Base-by-base conservation (phyloP, 2,797 vertebrate genomes). In the Toxotes lorentzi region DNA sequence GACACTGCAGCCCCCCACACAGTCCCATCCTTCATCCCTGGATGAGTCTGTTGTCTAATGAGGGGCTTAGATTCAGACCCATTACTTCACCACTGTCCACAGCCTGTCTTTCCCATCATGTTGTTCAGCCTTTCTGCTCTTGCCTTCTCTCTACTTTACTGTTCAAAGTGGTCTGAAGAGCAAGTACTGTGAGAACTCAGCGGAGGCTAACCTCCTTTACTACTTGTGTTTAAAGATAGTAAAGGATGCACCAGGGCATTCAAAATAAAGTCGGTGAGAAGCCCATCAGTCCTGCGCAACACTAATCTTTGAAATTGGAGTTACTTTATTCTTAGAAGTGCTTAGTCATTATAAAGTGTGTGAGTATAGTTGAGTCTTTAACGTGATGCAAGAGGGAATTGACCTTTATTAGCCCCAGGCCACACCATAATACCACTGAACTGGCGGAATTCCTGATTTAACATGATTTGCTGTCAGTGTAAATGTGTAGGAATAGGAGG, bases 1-100 rank as follows among this genome's bases (percentile, higher is more conserved):
- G 90, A 92, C 86, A 86, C 65, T 4, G 64, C 38, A 58, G 66
- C 86, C 87, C 85, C 91, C 88, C 73, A 79, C 88, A 79, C 89
- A 73, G 80, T 72, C 63, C 58, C 68, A 74, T 86, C 82, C 84
- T 83, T 85, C 81, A 85, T 86, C 83, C 78, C 82, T 80, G 78
- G 82, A 84, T 58, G 83, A 87, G 80, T 76, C 60, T 58, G 51
- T 13, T 70, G 74, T 79, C 83, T 93, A 90, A 93, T 89, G 88
- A 93, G 85, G 78, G 73, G 79, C 89, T 91, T 88, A 82, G 23
- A 85, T 79, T 87, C 79, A 73, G 74, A 79, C 51, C 78, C 81
- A 83, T 84, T 86, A 87, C 88, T 89, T 86, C 82, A 73, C 80
- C 78, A 72, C 78, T 85, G 85, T 84, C 64, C 79, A 81, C 35